phyloP scores from a whole-genome alignment of 2,113 vertebrate genomes.

The Phrynosoma blainvillii region DNA sequence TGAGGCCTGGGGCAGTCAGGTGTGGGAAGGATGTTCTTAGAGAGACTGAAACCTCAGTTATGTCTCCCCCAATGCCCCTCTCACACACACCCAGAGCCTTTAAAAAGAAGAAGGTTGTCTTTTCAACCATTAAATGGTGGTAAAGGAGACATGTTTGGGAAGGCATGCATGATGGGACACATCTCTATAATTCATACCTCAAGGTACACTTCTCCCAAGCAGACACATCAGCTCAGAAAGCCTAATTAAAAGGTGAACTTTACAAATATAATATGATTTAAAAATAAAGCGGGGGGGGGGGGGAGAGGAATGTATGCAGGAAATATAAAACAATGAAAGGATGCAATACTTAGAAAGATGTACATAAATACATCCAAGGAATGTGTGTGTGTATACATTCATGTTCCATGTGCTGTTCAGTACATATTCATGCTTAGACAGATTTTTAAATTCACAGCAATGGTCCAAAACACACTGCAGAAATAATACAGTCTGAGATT shows the following conservation, averaged over 20 bases:
- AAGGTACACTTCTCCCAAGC: background rate
- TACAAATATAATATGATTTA: background rate
- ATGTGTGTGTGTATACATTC: no score
- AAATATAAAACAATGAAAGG: background rate
- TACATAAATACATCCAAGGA: no score
- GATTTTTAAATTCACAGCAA: background rate
- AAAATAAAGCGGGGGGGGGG: no score
- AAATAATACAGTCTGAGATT: no score
- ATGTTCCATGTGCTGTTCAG: background rate
- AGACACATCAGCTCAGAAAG: background rate
- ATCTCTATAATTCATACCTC: no score
- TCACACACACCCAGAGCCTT: background rate
- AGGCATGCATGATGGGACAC: no score
- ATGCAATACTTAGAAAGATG: background rate
- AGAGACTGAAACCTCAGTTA: background rate
- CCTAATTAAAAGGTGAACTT: background rate
- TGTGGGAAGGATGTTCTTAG: background rate
- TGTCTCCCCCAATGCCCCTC: background rate
- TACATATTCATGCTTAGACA: background rate
- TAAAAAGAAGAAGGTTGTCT: background rate
- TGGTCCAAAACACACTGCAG: no score
- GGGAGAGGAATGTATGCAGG: background rate
- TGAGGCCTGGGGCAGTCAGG: background rate
- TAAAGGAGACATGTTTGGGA: background rate
- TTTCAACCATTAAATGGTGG: background rate